Base-by-base conservation (phyloP, 1,140 invertebrate species). In the Euglossa dilemma region DNA sequence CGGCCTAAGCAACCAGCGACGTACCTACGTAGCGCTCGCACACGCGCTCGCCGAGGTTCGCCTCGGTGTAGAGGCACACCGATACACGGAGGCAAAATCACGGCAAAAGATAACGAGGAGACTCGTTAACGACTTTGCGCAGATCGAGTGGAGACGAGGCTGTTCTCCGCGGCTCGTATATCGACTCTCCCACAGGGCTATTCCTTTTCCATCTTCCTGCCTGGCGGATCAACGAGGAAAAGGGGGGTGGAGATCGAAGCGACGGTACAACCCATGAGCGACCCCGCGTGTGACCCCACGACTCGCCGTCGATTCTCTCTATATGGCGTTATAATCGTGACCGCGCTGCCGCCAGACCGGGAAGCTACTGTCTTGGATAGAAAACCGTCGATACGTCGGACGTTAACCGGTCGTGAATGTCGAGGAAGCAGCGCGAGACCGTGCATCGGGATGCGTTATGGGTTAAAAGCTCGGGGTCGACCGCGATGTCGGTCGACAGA, bases 261-360 rank as follows among this genome's bases (percentile, higher is more conserved):
- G 5, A 25, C n/a, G 28, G 64, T 81, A 80, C 83, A 80, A 85
- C 74, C 83, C 86, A 75, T 74, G 56, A 61, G 50, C 56, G 87
- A 88, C 83, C 75, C 87, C 86, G 87, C 87, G 87, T 88, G 83
- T 85, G 87, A 88, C 87, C 86, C 79, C 83, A 78, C 86, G 82
- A 87, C 87, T 87, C 57, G 54, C 18, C 77, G 77, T 88, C 86
- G 86, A 85, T 85, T 87, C 83, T 85, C 73, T 63, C 61, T 82
- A 77, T 88, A 88, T 88, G 86, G 79, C 79, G 77, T 85, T 85
- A 88, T 88, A 88, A 88, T 88, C 87, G 87, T 88, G 87, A 88
- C 84, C 80, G 74, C 74, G 83, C 52, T 66, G 83, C 86, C 69
- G 83, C 74, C 86, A 59, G 56, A 85, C 78, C 86, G 83, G 86